Evolutionary conservation across 2,888 invertebrate species (phyloP).

Genomic region (Machimus atricapillus): DNA sequence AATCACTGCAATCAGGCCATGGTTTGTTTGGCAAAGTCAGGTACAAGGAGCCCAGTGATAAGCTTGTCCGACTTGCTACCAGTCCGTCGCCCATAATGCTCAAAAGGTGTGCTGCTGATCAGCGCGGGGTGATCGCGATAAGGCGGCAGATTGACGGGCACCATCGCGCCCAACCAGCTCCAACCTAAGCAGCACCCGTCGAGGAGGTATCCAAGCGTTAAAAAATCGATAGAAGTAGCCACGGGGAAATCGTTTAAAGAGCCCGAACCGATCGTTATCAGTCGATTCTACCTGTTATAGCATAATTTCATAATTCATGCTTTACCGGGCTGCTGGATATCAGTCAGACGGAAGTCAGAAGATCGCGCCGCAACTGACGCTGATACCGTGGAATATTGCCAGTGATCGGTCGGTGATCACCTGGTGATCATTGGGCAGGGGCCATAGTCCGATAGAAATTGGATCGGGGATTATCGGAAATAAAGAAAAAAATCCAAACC

Average conservation of each 20-base stretch:
- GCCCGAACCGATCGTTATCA: slow-evolving; percentile 30
- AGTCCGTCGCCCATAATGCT: background rate
- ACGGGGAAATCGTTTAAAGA: slow-evolving; percentile 30
- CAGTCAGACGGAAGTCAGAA: slow-evolving; percentile 30
- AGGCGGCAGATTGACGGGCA: slow-evolving; percentile 18
- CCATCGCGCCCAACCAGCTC: background rate
- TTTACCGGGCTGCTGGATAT: slow-evolving; percentile 5
- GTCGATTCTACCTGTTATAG: slow-evolving; percentile 36
- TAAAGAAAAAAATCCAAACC: background rate
- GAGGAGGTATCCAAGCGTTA: slow-evolving; percentile 33
- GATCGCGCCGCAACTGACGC: background rate
- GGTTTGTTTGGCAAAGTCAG: slow-evolving; percentile 14
- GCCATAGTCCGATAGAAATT: background rate
- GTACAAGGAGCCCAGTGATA: background rate
- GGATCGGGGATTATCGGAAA: background rate
- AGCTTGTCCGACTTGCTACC: slow-evolving; percentile 2
- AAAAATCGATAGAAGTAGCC: slow-evolving; percentile 28
- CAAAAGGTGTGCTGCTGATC: background rate
- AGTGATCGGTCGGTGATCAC: background rate
- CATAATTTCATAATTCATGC: slow-evolving; percentile 39
- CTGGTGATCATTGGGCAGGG: background rate
- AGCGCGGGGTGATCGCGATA: background rate
- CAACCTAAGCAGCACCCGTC: background rate
- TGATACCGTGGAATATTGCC: background rate
- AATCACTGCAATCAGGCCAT: background rate